These are phyloP conservation scores for Hylomyscus alleni DNA, from an alignment of 2,797 vertebrate genomes.

Conservation along the genomic window DNA sequence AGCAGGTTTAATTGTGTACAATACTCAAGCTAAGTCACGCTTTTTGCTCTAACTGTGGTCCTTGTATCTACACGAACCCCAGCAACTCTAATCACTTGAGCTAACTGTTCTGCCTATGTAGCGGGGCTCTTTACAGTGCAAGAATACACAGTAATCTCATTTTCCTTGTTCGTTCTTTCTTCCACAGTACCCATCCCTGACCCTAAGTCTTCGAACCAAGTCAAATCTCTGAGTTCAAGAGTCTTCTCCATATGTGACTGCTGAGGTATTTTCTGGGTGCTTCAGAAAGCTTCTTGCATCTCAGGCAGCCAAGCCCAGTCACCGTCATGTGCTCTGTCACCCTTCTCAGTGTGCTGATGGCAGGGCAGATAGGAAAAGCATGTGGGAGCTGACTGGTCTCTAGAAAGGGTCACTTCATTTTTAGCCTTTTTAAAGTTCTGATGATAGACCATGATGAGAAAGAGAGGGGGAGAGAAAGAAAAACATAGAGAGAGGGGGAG, in stretches of 20 bases:
- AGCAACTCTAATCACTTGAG: neutral
- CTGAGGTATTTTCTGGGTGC: neutral
- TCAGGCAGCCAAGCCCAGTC: neutral
- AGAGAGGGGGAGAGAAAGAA: neutral
- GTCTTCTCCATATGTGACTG: neutral
- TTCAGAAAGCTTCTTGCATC: neutral
- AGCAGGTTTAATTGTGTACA: neutral
- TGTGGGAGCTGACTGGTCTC: neutral
- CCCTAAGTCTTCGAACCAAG: neutral
- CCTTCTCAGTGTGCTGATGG: neutral
- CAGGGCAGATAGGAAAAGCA: slow-evolving; percentile 57
- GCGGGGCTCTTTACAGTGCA: neutral
- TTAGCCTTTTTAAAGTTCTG: slow-evolving; percentile 53
- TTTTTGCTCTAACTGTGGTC: too few species aligned
- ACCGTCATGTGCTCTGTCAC: neutral
- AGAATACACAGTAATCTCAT: neutral
- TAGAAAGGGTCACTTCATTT: neutral
- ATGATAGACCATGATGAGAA: neutral
- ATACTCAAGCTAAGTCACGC: neutral
- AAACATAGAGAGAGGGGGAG: neutral
- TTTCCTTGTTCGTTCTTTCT: neutral
- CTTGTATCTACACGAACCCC: fast-evolving
- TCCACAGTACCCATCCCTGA: too few species aligned
- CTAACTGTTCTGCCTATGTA: neutral
- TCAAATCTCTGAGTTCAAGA: neutral